phyloP scores from a whole-genome alignment of 2,797 vertebrate species.

The Avahi laniger region DNA sequence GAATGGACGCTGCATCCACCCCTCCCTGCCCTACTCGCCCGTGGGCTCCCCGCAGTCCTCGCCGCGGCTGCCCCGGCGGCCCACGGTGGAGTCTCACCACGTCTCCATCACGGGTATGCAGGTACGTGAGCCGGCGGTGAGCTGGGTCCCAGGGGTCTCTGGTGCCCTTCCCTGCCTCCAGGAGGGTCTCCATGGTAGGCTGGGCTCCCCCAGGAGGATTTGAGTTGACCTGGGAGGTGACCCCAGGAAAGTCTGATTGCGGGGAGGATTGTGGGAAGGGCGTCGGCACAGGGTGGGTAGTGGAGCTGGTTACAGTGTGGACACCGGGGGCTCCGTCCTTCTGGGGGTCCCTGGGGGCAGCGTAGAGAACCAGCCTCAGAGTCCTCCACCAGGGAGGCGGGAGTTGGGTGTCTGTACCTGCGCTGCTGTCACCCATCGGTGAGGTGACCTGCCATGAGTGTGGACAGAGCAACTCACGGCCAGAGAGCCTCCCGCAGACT shows the following conservation, averaged over 20 bases:
- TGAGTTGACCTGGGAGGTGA: not conserved
- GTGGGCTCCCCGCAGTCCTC: constrained; percentile 95
- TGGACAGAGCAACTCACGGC: not conserved
- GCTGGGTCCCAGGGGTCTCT: not conserved
- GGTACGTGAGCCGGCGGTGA: constrained; percentile 81
- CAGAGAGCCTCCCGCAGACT: not conserved
- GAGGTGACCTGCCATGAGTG: not conserved
- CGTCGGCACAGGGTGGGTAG: not conserved
- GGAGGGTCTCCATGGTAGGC: rapidly evolving
- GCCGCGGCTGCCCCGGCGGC: constrained; percentile 92
- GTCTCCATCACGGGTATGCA: constrained; percentile 97
- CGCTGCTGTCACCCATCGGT: not conserved
- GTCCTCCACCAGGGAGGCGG: not conserved
- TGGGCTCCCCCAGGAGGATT: not conserved
- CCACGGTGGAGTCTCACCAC: constrained; percentile 96
- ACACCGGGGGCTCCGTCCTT: rapidly evolving
- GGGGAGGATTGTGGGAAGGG: too few species aligned
- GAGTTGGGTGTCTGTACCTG: not conserved
- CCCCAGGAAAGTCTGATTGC: not conserved
- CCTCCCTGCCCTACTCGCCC: constrained; percentile 92
- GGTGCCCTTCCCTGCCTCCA: too few species aligned
- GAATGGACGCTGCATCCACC: constrained; percentile 92
- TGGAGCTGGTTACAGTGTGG: not conserved
- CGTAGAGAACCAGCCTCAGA: not conserved
- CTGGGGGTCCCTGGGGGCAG: not conserved